Evolutionary conservation across 2,797 vertebrate genomes (phyloP), one percentile per base, ranked within the genome.

Genomic region (Scolopax bukidnonensis): DNA sequence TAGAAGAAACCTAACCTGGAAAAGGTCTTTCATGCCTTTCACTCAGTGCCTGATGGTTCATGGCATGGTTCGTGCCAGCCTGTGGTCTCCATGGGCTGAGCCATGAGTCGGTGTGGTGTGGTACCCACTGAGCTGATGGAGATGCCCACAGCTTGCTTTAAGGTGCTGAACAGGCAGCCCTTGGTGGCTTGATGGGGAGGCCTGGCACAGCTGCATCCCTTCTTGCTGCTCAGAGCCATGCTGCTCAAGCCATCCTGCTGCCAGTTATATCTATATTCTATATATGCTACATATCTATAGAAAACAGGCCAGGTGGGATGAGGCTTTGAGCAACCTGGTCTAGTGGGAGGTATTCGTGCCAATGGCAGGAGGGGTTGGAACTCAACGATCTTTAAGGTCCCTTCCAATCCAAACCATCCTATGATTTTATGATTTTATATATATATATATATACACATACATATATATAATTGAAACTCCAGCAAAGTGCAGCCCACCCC

Each of bases 101-200:
- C 79, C 5, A 0, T 3, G 15, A 43, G 7, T 28, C 8, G 4
- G 40, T 8, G 4, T 1, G 9, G 16, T 4, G 5, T 16, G 60
- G 33, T 36, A 11, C 47, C 7, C 0, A 4, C 43, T 11, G 32
- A 8, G 40, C 33, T 43, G 50, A 6, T 11, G 79, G 79, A 56
- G 56, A 32, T 27, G 54, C 4, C 63, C 54, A 9, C 30, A 12
- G 53, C 48, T 40, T 7, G 30, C 43, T 50, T 40, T 27, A 9
- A 12, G 53, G 27, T 33, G 57, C 25, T 25, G 30, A 28, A 8
- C 2, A 9, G 53, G 53, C 53, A 51, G 25, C 38, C 57, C 50
- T 17, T 0, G 23, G 69, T 11, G 14, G 50, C 50, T n/a, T 10
- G 6, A 6, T 36, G 45, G 61, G 41, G 33, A 28, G 50, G 33